Percentiles rank a stretch among this genome's conserved stretches.
Evolutionary conservation across 2,113 vertebrate species (phyloP).

Genomic region (Pandion haliaetus): DNA sequence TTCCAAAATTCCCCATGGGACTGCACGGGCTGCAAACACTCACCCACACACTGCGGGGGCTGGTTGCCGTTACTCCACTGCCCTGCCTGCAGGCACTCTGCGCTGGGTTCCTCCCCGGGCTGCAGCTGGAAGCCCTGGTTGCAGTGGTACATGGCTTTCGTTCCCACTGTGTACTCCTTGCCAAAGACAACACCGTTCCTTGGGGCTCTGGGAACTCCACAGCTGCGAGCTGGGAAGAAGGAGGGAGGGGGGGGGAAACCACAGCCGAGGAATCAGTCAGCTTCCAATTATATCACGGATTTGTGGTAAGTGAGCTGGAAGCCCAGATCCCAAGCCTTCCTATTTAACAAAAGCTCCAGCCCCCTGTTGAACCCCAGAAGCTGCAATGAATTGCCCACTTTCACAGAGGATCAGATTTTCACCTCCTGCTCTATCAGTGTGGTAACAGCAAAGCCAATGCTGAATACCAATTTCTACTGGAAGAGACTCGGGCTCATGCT

Average conservation of each 20-base stretch:
- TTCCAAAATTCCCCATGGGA: fast-evolving
- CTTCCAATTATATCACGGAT: not conserved
- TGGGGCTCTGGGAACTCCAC: conserved; percentile 88
- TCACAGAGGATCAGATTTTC: not conserved
- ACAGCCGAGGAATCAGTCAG: fast-evolving
- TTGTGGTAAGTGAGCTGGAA: not conserved
- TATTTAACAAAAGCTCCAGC: not conserved
- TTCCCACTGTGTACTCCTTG: conserved; percentile 92
- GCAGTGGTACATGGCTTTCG: conserved; percentile 88
- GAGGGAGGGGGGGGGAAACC: not conserved
- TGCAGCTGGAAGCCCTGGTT: conserved; percentile 87
- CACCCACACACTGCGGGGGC: conserved; percentile 86
- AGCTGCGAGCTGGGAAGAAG: conserved; percentile 84
- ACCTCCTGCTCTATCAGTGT: not conserved
- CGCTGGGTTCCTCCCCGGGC: conserved; percentile 69
- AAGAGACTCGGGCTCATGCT: not conserved
- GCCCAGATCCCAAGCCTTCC: not conserved
- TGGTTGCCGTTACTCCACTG: conserved; percentile 88
- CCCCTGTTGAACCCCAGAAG: not conserved
- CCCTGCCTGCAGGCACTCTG: conserved; percentile 86
- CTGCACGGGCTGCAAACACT: conserved; percentile 3
- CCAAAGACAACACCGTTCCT: conserved; percentile 88
- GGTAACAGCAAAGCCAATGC: not conserved
- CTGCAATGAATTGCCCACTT: not conserved
- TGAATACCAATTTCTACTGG: not conserved